These are phyloP conservation scores for Solenopsis fugax DNA, from an alignment of 1,140 invertebrate species.

Conservation along the genomic window DNA sequence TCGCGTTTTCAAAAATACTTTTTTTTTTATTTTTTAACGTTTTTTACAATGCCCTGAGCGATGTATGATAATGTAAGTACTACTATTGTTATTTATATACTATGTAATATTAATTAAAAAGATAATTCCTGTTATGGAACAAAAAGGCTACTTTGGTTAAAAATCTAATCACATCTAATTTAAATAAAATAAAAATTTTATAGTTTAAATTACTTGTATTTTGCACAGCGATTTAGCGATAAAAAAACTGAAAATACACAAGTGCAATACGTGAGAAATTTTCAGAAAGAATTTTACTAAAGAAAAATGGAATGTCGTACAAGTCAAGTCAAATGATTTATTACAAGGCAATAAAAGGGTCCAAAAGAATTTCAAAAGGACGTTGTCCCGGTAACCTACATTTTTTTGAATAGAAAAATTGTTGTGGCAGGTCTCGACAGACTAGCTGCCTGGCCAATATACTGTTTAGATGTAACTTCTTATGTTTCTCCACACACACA, in stretches of 20 bases:
- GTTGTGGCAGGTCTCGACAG: conserved; percentile 85
- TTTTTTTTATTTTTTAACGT: too few relatives aligned
- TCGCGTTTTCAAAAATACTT: too few relatives aligned
- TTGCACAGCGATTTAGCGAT: background rate
- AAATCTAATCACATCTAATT: background rate
- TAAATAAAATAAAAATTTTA: background rate
- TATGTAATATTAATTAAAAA: conserved; percentile 47
- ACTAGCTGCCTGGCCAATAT: conserved; percentile 47
- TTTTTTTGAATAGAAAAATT: conserved; percentile 86
- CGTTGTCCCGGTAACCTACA: conserved; percentile 83
- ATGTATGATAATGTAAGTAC: background rate
- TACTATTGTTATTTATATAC: background rate
- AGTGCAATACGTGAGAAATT: background rate
- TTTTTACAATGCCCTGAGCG: too few relatives aligned
- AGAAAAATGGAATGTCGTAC: conserved; percentile 8
- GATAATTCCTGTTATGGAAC: conserved; percentile 68
- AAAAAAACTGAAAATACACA: background rate
- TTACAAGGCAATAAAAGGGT: conserved; percentile 83
- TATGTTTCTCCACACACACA: conserved; percentile 7
- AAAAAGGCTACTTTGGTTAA: conserved; percentile 74
- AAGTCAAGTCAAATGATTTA: conserved; percentile 81
- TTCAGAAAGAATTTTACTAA: background rate
- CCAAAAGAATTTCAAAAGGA: conserved; percentile 74
- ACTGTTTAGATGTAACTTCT: background rate
- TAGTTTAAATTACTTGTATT: background rate